Evolutionary conservation across 2,113 vertebrate genomes (phyloP), one percentile per base, ranked within the genome.

Genomic region (Gallinago jamesoni): DNA sequence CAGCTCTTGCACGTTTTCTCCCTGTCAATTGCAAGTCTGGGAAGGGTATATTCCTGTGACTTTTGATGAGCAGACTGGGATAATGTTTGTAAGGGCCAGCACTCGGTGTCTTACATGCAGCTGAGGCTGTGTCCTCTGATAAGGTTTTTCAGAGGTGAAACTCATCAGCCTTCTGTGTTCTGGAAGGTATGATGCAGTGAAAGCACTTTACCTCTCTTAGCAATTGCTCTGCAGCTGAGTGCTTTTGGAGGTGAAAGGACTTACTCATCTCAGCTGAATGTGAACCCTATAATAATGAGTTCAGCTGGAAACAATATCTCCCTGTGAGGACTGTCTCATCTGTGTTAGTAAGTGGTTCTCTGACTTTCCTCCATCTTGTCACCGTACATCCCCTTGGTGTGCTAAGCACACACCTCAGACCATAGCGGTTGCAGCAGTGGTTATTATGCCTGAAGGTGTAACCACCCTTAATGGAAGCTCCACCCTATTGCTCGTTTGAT

Each of bases 301-400:
- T 96, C 91, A 93, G 91, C 94, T 95, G 89, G 67, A 87, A 94
- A 94, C 94, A 95, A 93, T 92, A 66, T 69, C 81, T 89, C 91
- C 76, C 91, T 94, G 91, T 90, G 78, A 85, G 45, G 68, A 20
- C 78, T 50, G 22, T 37, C 78, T 93, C 90, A 39, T 85, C 70
- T 0, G 0, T 4, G 3, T 70, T 37, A 28, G 63, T 10, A 41
- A 74, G 50, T n/a, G 28, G 10, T 23, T 74, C 69, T 77, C 30
- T 93, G 87, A 74, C 52, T 78, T 62, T n/a, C 76, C 55, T 84
- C 21, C 30, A 3, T 33, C 78, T 70, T 53, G 53, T 84, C 72
- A 2, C 64, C 2, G 5, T 48, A 20, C n/a, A 28, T 73, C n/a
- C 31, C 62, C 37, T 41, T 5, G 35, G 35, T 5, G 7, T 14